Evolutionary conservation across 1,140 invertebrate species (phyloP).

Genomic region (Sweltsa coloradensis): DNA sequence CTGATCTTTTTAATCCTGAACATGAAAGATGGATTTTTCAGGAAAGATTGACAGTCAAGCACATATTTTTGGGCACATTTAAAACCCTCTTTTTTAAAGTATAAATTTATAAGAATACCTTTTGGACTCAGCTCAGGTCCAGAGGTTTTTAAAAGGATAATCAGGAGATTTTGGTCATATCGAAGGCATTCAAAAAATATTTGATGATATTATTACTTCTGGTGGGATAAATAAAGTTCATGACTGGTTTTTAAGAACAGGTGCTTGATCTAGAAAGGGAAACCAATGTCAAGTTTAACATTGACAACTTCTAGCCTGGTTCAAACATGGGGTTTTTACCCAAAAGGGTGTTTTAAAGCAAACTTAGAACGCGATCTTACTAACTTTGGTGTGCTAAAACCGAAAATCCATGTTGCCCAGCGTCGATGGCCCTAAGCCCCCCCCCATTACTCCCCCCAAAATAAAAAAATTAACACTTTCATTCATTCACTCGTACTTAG

Average conservation of each 20-base stretch:
- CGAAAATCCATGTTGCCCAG: too few species aligned
- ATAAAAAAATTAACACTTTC: too few species aligned
- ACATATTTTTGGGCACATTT: constrained; percentile 12
- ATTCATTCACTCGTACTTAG: too few species aligned
- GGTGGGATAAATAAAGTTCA: constrained; percentile 18
- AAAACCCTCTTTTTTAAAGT: constrained; percentile 21
- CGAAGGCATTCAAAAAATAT: constrained; percentile 23
- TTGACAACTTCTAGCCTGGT: constrained; percentile 24
- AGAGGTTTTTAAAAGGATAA: constrained; percentile 25
- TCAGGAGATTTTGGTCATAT: constrained; percentile 23
- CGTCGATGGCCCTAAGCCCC: too few species aligned
- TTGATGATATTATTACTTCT: constrained; percentile 26
- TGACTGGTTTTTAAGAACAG: constrained; percentile 20
- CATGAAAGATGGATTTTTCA: constrained; percentile 17
- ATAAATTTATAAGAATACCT: constrained; percentile 23
- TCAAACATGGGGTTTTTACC: too few species aligned
- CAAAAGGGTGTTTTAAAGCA: too few species aligned
- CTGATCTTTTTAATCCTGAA: constrained; percentile 15
- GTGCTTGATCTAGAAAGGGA: constrained; percentile 20
- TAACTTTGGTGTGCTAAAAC: too few species aligned
- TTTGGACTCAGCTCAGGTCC: constrained; percentile 23
- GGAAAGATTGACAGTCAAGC: constrained; percentile 9
- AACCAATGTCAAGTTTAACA: constrained; percentile 24
- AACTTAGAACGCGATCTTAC: too few species aligned
- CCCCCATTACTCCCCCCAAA: too few species aligned